A percentile compares a stretch with the other conserved stretches of the same genome.
These are phyloP conservation scores for Pyrgilauda ruficollis DNA, from an alignment of 2,113 vertebrate genomes.

Conservation along the genomic window DNA sequence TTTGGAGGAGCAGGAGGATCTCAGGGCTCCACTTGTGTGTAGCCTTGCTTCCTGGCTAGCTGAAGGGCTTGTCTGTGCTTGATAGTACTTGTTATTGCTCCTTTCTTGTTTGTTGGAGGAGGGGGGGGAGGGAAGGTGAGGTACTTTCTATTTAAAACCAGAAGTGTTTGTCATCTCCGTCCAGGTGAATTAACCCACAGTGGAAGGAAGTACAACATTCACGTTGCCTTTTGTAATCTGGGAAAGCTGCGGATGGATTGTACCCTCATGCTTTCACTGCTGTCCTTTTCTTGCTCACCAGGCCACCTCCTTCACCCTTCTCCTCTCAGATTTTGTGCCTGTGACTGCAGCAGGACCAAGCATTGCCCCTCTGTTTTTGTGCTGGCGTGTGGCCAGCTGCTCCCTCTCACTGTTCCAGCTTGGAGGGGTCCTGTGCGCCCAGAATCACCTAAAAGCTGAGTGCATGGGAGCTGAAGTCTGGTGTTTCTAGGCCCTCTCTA, in stretches of 20 bases:
- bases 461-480: neutral
- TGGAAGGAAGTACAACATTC: neutral
- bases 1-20: neutral
- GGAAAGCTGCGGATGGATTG: neutral
- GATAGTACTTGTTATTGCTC: slow-evolving; percentile 33
- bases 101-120: slow-evolving; percentile 7
- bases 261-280: neutral
- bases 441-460: neutral
- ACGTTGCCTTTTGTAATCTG: neutral
- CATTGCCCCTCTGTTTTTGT: neutral
- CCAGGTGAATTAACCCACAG: neutral
- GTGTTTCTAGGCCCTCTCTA: neutral
- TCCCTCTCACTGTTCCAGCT: neutral
- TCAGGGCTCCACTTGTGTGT: neutral
- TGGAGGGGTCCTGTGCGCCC: neutral
- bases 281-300: neutral
- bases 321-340: neutral
- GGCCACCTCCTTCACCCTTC: neutral
- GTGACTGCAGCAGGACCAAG: neutral
- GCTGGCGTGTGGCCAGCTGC: neutral
- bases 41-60: slow-evolving; percentile 22
- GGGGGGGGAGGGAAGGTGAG: neutral
- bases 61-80: slow-evolving; percentile 46
- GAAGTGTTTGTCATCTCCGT: neutral
- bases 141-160: slow-evolving; percentile 46